These are phyloP conservation scores for Drosophila seclusa DNA, from an alignment of 2,888 invertebrate genomes.

Conservation along the genomic window DNA sequence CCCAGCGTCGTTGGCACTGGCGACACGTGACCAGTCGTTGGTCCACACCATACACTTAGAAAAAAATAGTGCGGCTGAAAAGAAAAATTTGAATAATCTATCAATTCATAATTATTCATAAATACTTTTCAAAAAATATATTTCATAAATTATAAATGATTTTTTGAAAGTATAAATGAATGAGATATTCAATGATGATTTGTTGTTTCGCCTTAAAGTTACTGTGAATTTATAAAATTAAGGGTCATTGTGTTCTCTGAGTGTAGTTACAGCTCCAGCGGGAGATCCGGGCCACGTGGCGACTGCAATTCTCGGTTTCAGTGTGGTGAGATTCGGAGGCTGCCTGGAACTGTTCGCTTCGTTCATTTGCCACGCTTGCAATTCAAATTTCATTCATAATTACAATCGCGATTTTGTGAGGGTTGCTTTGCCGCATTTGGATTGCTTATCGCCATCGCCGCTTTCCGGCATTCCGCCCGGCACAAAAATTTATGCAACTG, in stretches of 20 bases:
- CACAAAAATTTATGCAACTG: slow-evolving; percentile 43
- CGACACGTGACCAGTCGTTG: slow-evolving; percentile 53
- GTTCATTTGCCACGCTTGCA: slow-evolving; percentile 52
- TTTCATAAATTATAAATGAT: not conserved
- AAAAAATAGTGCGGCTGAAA: not conserved
- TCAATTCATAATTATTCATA: not conserved
- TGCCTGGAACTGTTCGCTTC: slow-evolving; percentile 7
- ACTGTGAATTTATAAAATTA: not conserved
- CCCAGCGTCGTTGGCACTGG: slow-evolving; percentile 30
- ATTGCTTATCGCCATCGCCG: slow-evolving; percentile 34
- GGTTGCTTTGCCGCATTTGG: slow-evolving; percentile 29
- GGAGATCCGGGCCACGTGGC: slow-evolving; percentile 55
- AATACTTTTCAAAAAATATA: not conserved
- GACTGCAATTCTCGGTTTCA: slow-evolving; percentile 23
- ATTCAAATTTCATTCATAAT: slow-evolving; percentile 79
- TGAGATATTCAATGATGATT: not conserved
- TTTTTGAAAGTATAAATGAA: not conserved
- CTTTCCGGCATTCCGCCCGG: slow-evolving; percentile 13
- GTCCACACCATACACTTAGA: slow-evolving; percentile 19
- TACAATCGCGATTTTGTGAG: slow-evolving; percentile 51
- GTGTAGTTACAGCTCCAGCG: slow-evolving; percentile 8
- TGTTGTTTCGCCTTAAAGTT: not conserved
- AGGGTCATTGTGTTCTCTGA: not conserved
- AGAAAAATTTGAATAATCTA: not conserved
- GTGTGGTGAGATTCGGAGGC: not conserved